Evolutionary conservation across 2,113 vertebrate species (phyloP).

Genomic region (Cebus imitator): DNA sequence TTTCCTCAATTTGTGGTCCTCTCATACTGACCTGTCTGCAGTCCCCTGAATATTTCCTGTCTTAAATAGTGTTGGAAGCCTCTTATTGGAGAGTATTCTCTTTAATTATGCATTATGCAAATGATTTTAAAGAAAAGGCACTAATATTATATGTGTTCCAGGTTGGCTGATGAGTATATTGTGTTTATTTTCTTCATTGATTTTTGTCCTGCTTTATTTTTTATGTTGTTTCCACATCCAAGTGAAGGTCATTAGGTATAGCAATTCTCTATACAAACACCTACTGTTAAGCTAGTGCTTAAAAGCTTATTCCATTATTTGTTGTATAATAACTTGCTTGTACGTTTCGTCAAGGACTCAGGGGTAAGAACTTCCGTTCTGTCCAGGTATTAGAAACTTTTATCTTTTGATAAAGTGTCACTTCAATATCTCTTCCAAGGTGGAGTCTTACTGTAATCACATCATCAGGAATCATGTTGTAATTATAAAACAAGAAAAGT

Average conservation of each 20-base stretch:
- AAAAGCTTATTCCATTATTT: slow-evolving; percentile 19
- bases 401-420: slow-evolving; percentile 35
- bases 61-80: background rate
- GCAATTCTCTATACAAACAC: background rate
- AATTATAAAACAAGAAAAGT: background rate
- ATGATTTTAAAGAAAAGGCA: background rate
- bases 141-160: background rate
- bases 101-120: background rate
- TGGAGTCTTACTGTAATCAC: slow-evolving; percentile 15
- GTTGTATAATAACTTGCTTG: background rate
- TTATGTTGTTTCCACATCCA: background rate
- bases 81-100: background rate
- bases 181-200: background rate
- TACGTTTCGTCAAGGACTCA: background rate
- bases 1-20: background rate
- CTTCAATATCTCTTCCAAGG: background rate
- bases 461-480: background rate
- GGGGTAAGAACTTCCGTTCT: background rate
- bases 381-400: slow-evolving; percentile 26
- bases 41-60: background rate
- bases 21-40: too few species aligned
- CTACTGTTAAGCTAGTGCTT: background rate
- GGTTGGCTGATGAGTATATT: background rate
- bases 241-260: background rate
- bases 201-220: slow-evolving; percentile 41